Evolutionary conservation across 2,113 vertebrate genomes (phyloP).

Genomic region (Callocephalon fimbriatum): DNA sequence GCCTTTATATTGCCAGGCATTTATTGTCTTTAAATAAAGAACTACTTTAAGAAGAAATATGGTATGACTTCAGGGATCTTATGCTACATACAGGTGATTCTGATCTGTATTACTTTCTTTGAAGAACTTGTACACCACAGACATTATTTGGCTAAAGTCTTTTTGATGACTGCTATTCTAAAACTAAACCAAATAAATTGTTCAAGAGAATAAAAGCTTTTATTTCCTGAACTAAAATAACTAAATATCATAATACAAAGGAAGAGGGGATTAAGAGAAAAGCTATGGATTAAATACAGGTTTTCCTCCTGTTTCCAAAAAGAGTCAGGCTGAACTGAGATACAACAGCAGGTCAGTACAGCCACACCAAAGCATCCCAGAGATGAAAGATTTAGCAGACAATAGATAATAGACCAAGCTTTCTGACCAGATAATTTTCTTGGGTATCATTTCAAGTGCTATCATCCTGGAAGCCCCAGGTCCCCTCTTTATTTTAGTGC

Average conservation of each 20-base stretch:
- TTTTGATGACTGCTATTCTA: not conserved
- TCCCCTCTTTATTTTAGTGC: not conserved
- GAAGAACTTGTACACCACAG: not conserved
- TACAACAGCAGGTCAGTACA: not conserved
- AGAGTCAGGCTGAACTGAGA: not conserved
- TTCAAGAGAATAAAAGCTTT: not conserved
- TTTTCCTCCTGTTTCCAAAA: not conserved
- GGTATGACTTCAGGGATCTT: not conserved
- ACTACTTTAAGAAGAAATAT: not conserved
- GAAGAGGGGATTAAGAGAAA: not conserved
- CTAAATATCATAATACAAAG: not conserved
- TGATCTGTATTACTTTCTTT: not conserved
- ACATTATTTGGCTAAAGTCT: not conserved
- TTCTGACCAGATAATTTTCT: not conserved
- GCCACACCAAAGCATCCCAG: not conserved
- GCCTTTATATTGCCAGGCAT: not conserved
- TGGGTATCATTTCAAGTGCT: not conserved
- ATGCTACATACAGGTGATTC: not conserved
- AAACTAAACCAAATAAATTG: not conserved
- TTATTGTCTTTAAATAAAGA: slow-evolving; percentile 18
- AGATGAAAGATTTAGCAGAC: not conserved
- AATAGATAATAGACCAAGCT: not conserved
- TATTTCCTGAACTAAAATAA: not conserved
- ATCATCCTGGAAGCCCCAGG: not conserved
- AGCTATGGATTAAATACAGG: not conserved